Evolutionary conservation across 2,888 invertebrate species (phyloP).

Genomic region (Myopa tessellatipennis): DNA sequence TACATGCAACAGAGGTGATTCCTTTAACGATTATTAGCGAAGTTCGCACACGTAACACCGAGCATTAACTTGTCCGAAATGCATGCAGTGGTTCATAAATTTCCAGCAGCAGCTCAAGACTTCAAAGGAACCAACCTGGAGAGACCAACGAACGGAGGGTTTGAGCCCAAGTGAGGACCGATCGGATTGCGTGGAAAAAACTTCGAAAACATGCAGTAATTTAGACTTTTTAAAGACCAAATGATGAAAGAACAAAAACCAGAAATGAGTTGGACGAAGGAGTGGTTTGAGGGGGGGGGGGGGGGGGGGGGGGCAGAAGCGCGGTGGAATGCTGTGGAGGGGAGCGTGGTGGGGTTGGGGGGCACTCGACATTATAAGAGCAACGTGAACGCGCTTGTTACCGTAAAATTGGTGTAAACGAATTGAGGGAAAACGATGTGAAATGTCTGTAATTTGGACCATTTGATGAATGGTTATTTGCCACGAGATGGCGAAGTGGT

Average conservation of each 20-base stretch:
- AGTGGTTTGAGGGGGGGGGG: not conserved
- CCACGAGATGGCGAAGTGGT: constrained; percentile 68
- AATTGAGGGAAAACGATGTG: constrained; percentile 65
- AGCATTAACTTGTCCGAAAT: constrained; percentile 36
- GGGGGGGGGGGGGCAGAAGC: not conserved
- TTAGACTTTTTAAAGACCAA: constrained; percentile 25
- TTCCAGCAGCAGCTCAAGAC: constrained; percentile 4
- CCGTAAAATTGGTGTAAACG: constrained; percentile 68
- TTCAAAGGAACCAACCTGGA: not conserved
- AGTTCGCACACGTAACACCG: constrained; percentile 27
- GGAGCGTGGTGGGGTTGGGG: not conserved
- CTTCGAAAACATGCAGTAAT: constrained; percentile 15
- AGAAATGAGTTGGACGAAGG: not conserved
- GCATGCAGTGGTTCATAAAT: constrained; percentile 35
- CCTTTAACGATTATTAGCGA: constrained; percentile 34
- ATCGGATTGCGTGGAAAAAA: not conserved
- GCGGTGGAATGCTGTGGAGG: too few relatives aligned
- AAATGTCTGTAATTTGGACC: constrained; percentile 69
- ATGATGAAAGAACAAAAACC: not conserved
- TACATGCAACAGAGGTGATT: constrained; percentile 23
- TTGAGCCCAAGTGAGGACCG: not conserved
- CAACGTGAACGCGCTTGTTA: constrained; percentile 29
- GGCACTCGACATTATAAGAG: constrained; percentile 6
- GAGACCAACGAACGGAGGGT: not conserved
- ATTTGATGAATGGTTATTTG: constrained; percentile 69